phyloP scores from a whole-genome alignment of 2,113 vertebrate genomes.

The Pardalotus punctatus region DNA sequence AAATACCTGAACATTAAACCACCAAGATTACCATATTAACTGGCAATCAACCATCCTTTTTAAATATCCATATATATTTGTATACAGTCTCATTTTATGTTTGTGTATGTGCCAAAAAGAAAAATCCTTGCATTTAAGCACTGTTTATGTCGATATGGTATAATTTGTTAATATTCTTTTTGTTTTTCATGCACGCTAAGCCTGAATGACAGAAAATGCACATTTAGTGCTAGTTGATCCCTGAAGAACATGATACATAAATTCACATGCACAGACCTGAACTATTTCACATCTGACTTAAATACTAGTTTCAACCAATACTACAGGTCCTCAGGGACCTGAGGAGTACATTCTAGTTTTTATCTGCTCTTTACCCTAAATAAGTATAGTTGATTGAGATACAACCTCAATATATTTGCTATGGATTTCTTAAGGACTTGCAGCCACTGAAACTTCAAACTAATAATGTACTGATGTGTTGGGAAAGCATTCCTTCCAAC shows the following conservation, averaged over 20 bases:
- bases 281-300: not conserved
- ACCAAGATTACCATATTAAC: not conserved
- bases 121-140: not conserved
- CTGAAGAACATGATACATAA: not conserved
- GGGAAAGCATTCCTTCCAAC: not conserved
- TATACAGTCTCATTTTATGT: not conserved
- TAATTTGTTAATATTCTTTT: not conserved
- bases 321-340: not conserved
- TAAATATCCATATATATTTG: rapidly evolving
- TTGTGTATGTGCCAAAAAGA: not conserved
- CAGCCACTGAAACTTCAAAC: not conserved
- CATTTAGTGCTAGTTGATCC: not conserved
- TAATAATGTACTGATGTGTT: not conserved
- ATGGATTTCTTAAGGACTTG: not conserved
- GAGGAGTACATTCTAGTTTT: not conserved
- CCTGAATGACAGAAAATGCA: not conserved
- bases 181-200: not conserved
- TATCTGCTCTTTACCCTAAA: not conserved
- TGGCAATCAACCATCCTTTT: not conserved
- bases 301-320: not conserved
- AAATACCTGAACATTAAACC: not conserved
- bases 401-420: not conserved
- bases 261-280: not conserved
- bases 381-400: not conserved
- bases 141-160: not conserved